phyloP scores from a whole-genome alignment of 2,113 vertebrate species.

The Rhynchomys soricoides region DNA sequence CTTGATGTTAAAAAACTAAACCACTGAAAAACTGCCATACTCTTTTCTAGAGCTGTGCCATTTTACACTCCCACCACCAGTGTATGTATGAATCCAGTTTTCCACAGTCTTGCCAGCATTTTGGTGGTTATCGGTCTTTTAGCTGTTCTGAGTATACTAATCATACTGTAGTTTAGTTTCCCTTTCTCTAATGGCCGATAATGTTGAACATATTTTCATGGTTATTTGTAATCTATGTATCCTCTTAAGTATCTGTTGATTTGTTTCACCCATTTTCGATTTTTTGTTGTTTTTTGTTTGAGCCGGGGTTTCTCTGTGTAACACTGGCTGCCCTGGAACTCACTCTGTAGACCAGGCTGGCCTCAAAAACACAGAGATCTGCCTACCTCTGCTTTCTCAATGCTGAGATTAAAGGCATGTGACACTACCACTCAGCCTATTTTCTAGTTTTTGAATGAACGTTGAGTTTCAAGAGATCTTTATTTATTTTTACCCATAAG shows the following conservation, averaged over 20 bases:
- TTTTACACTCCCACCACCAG: not conserved
- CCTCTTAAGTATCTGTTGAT: not conserved
- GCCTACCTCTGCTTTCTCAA: not conserved
- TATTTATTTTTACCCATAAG: not conserved
- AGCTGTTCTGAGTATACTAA: not conserved
- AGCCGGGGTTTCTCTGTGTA: not conserved
- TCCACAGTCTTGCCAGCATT: not conserved
- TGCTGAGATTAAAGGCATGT: not conserved
- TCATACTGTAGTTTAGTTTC: not conserved
- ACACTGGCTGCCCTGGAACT: not conserved
- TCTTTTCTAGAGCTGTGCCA: not conserved
- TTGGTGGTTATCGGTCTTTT: not conserved
- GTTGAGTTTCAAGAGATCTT: not conserved
- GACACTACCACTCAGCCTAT: not conserved
- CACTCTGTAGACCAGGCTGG: not conserved
- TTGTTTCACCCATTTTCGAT: not conserved
- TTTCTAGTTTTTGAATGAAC: slow-evolving; percentile 21
- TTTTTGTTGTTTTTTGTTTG: not conserved
- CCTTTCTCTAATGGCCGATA: not conserved
- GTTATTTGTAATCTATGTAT: not conserved
- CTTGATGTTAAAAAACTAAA: not conserved
- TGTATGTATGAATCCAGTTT: not conserved
- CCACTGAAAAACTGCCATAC: not conserved
- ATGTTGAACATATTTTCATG: not conserved
- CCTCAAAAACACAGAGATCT: not conserved